Base-by-base conservation (phyloP, 2,888 invertebrate genomes). In the Nemoura dubitans region DNA sequence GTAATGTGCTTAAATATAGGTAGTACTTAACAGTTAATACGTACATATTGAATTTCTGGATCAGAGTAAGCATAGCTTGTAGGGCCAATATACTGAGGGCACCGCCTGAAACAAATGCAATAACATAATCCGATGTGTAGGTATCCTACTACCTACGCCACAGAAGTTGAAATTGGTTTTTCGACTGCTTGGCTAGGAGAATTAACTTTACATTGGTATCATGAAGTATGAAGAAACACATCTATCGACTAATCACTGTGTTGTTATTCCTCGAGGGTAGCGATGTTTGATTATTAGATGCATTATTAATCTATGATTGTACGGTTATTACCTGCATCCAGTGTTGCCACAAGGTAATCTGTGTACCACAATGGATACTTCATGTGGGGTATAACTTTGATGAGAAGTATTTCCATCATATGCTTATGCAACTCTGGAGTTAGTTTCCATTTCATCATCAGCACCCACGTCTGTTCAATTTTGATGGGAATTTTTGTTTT, bases 291-390 rank as follows among this genome's bases (percentile, higher is more conserved):
- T 36, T 3, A 16, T 80, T 80, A 3, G 28, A 28, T 80, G n/a
- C 10, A 80, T 80, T 80, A 27, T 26, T 80, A 80, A 25, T 80
- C 10, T 80, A 26, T 27, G 80, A 80, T 3, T 6, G 26, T 5
- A 5, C 77, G 25, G 5, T 25, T 83, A 21, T 87, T 90, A 95
- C 96, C 96, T 83, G 95, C 94, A 90, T 97, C 96, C 88, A 98
- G 94, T 0, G 97, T 97, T 90, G 97, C 96, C 93, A 98, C 97
- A 28, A 99, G 93, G 92, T 98, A 98, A 91, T 98, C 98, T 0
- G 98, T 97, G 89, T 98, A 93, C 88, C 96, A 92, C 86, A 97
- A 93, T 14, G 98, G 98, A 89, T 95, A 95, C 76, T 95, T 94
- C 89, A 98, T 93, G 91, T 97, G 94, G 26, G 95, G 94, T 92